phyloP scores from a whole-genome alignment of 2,113 vertebrate species.

The Benthochromis sp. region DNA sequence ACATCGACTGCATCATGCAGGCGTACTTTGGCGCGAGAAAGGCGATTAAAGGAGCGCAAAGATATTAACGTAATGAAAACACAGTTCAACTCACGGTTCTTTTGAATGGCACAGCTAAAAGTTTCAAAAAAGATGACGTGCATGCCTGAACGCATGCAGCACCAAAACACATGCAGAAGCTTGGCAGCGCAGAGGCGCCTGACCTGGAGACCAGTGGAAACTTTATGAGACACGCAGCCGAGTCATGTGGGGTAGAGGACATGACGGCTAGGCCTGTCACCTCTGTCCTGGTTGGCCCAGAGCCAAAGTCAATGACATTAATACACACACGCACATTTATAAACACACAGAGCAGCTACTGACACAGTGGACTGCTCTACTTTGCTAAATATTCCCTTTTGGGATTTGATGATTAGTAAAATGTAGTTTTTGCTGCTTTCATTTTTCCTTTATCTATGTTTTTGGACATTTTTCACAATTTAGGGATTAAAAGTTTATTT shows the following conservation, averaged over 20 bases:
- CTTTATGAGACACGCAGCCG: conserved; percentile 10
- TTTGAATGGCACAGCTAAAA: not conserved
- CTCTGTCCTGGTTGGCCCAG: conserved; percentile 36
- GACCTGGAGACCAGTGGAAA: conserved; percentile 49
- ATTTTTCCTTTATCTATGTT: not conserved
- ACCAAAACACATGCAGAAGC: not conserved
- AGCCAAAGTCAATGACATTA: not conserved
- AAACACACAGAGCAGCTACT: not conserved
- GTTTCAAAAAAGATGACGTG: not conserved
- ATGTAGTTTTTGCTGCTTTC: not conserved
- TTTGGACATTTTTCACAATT: not conserved
- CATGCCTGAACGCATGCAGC: not conserved
- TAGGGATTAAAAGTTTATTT: not conserved
- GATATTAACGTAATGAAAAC: not conserved
- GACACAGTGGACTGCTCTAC: not conserved
- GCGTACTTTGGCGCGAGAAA: not conserved
- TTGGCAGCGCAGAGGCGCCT: not conserved
- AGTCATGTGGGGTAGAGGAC: conserved; percentile 43
- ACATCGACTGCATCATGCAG: not conserved
- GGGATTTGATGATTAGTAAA: not conserved
- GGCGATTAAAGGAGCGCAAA: not conserved
- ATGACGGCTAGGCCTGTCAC: not conserved
- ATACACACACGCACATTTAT: not conserved
- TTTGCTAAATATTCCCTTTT: not conserved
- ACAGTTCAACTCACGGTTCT: not conserved